Evolutionary conservation across 2,797 vertebrate species (phyloP).

Genomic region (Decapterus maruadsi): DNA sequence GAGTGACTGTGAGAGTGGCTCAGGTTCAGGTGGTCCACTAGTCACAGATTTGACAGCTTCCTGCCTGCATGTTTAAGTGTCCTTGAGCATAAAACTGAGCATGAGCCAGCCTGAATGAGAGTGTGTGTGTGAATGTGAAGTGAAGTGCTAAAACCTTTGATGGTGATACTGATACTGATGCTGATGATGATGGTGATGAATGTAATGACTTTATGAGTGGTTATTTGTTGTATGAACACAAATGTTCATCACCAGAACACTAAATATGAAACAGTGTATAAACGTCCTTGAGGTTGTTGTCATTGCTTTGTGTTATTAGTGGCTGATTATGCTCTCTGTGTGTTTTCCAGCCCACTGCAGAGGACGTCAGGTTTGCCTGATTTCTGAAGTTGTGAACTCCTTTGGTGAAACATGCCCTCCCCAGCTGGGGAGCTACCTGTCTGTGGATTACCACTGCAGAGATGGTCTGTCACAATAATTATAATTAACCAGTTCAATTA

Average conservation of each 20-base stretch:
- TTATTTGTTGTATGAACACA: not conserved
- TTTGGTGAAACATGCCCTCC: slow-evolving; percentile 90
- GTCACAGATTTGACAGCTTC: not conserved
- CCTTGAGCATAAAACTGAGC: not conserved
- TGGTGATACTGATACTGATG: too few relatives aligned
- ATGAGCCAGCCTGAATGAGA: not conserved
- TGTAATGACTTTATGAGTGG: not conserved
- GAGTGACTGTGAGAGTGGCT: too few relatives aligned
- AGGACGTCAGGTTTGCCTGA: slow-evolving; percentile 88
- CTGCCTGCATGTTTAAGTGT: not conserved
- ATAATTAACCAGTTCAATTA: not conserved
- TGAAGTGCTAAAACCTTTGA: not conserved
- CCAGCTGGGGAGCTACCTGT: slow-evolving; percentile 88
- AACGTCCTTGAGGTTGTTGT: not conserved
- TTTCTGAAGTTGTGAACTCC: slow-evolving; percentile 79
- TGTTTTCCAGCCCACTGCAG: slow-evolving; percentile 82
- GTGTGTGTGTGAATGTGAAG: not conserved
- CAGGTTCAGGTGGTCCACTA: not conserved
- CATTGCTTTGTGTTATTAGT: not conserved
- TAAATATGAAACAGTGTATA: not conserved
- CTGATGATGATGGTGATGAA: not conserved
- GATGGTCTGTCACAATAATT: slow-evolving; percentile 84
- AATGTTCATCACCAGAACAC: too few relatives aligned
- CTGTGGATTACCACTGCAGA: slow-evolving; percentile 89
- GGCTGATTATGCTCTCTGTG: not conserved